Percentiles rank a stretch among this genome's conserved stretches.
These are phyloP conservation scores for Gadus chalcogrammus DNA, from an alignment of 2,113 vertebrate species.

Conservation along the genomic window DNA sequence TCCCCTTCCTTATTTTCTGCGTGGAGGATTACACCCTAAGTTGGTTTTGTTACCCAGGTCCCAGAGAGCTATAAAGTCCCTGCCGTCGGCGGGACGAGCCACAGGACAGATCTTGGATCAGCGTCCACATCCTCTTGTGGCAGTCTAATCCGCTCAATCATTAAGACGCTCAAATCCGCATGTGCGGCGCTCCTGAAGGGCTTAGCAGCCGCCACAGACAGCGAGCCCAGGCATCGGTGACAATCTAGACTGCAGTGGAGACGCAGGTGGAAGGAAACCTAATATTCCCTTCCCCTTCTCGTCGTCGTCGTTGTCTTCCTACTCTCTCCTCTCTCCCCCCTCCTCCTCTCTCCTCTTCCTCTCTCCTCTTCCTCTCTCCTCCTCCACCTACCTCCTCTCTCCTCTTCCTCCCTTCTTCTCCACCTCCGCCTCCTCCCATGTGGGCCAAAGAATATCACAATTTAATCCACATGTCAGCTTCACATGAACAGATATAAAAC, in stretches of 20 bases:
- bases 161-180: constrained; percentile 22
- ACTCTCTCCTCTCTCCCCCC: neutral
- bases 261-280: constrained; percentile 29
- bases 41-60: too few species aligned
- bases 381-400: neutral
- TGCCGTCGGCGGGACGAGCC: neutral
- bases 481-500: neutral
- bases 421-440: too few species aligned
- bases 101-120: constrained; percentile 14
- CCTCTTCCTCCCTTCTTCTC: neutral
- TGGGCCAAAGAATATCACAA: too few species aligned
- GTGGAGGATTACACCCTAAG: too few species aligned
- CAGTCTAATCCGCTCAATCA: constrained; percentile 18
- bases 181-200: constrained; percentile 14
- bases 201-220: constrained; percentile 20
- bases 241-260: constrained; percentile 12
- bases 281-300: neutral
- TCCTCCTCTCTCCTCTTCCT: neutral
- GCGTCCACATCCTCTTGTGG: neutral
- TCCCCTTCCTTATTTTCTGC: too few species aligned
- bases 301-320: neutral
- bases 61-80: neutral
- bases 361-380: neutral
- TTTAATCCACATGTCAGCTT: too few species aligned
- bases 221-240: too few species aligned